Conservation (phyloP, 1,140 invertebrate species). For the Bombus superbus region DNA sequence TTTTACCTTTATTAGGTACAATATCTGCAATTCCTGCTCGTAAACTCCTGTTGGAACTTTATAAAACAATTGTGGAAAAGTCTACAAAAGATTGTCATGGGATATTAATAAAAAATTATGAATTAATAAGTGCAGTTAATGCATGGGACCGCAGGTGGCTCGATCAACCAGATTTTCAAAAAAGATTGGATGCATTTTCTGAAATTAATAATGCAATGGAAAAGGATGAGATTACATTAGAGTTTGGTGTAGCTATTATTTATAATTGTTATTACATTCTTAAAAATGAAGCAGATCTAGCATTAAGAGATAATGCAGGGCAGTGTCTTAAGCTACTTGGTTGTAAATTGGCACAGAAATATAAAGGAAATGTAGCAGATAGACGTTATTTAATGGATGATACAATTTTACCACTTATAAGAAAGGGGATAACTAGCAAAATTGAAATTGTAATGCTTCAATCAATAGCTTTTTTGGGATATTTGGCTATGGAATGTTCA, state of each 20-base stretch:
- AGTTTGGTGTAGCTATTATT: conserved; percentile 89
- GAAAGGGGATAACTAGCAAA: conserved; percentile 86
- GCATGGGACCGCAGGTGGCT: conserved; percentile 93
- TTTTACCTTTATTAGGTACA: conserved; percentile 87
- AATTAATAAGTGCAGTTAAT: conserved; percentile 89
- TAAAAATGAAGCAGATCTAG: conserved; percentile 90
- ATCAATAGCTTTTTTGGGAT: conserved; percentile 89
- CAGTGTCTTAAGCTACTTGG: conserved; percentile 88
- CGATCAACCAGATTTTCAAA: conserved; percentile 96
- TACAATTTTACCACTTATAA: conserved; percentile 87
- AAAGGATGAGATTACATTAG: conserved; percentile 84
- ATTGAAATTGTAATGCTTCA: conserved; percentile 88
- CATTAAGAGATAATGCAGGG: conserved; percentile 90
- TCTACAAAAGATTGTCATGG: conserved; percentile 68
- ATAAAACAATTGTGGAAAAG: conserved; percentile 83
- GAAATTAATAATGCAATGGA: conserved; percentile 85
- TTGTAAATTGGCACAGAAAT: conserved; percentile 84
- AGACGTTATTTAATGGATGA: conserved; percentile 88
- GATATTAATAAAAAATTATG: conserved; percentile 74
- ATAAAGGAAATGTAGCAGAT: conserved; percentile 80
- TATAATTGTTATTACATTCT: conserved; percentile 93
- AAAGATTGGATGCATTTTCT: conserved; percentile 89
- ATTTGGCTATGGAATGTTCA: conserved; percentile 88
- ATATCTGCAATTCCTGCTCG: conserved; percentile 84
- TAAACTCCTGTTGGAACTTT: conserved; percentile 86